Base-by-base conservation (phyloP, 2,113 vertebrate genomes). In the Daubentonia madagascariensis region DNA sequence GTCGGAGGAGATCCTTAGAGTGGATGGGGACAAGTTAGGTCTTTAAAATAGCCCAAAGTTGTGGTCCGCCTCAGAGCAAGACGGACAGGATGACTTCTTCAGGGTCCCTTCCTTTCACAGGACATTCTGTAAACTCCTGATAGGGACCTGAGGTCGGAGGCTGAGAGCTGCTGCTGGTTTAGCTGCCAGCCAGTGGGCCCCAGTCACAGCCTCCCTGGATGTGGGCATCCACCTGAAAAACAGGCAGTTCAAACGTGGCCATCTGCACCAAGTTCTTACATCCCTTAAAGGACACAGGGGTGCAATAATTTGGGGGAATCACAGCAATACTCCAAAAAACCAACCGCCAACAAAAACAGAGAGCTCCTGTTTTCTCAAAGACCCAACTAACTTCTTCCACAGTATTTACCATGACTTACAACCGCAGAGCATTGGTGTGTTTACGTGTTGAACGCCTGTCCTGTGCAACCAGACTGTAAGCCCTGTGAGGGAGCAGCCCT, bases 331-430 rank as follows among this genome's bases (percentile, higher is more conserved):
- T 20, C 52, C 32, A 45, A 40, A 32, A 37, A 28, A 30, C 70
- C 63, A 67, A 25, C 22, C 2, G 0, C 65, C 81, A 20, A 63
- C 37, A 40, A 1, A 52, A 78, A 30, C 30, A 18, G 52, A 78
- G 52, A n/a, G 63, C 81, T 72, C 37, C 25, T 22, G 23, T 25
- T 61, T 23, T 80, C 50, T 17, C 50, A 2, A 61, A 28, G 9
- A 2, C n/a, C 20, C 43, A 32, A 16, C 48, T 8, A 1, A 73
- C 8, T 30, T 11, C 84, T 17, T 5, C 28, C 3, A 7, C 0
- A 18, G 67, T 0, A 3, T 0, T 78, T 1, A n/a, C 0, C 54
- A 5, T 12, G 68, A 50, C 32, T 18, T 20, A 0, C 0, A 1
- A n/a, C 9, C 4, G 32, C 45, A 5, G 1, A 5, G 12, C 6